Evolutionary conservation across 2,113 vertebrate species (phyloP).

Genomic region (Megaleporinus macrocephalus): DNA sequence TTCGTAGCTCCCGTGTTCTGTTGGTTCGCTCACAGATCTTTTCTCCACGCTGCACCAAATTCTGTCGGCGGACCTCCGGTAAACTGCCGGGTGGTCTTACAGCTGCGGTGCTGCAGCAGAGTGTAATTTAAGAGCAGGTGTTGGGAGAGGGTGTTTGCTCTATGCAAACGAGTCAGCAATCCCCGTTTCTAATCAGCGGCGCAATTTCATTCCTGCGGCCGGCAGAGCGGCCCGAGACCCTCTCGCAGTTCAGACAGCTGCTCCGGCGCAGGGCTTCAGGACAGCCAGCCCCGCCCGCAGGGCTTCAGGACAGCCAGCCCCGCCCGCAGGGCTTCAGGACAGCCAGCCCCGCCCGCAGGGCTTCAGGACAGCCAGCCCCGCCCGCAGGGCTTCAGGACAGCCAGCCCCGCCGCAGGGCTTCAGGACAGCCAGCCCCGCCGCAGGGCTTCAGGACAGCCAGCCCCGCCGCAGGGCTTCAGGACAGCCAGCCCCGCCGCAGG

Average conservation of each 20-base stretch:
- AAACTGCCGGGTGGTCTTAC: neutral
- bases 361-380: too few species aligned
- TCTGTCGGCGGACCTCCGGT: neutral
- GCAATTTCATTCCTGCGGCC: conserved; percentile 72
- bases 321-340: too few species aligned
- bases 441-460: too few species aligned
- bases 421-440: too few species aligned
- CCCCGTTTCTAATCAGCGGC: conserved; percentile 76
- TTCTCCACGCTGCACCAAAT: neutral
- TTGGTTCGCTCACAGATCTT: neutral
- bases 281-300: too few species aligned
- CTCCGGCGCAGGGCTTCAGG: neutral
- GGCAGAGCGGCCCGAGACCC: neutral
- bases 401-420: too few species aligned
- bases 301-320: too few species aligned
- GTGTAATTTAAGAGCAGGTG: conserved; percentile 26
- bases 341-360: too few species aligned
- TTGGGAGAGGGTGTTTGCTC: conserved; percentile 67
- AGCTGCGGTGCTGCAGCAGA: neutral
- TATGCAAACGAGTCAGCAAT: conserved; percentile 84
- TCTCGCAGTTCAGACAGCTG: conserved; percentile 68
- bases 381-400: too few species aligned
- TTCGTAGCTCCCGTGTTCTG: too few species aligned
- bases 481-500: too few species aligned
- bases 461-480: too few species aligned